A percentile compares a stretch with the other conserved stretches of the same genome.
Evolutionary conservation across 2,113 vertebrate genomes (phyloP).

Genomic region (Ivindomyrus marchei): DNA sequence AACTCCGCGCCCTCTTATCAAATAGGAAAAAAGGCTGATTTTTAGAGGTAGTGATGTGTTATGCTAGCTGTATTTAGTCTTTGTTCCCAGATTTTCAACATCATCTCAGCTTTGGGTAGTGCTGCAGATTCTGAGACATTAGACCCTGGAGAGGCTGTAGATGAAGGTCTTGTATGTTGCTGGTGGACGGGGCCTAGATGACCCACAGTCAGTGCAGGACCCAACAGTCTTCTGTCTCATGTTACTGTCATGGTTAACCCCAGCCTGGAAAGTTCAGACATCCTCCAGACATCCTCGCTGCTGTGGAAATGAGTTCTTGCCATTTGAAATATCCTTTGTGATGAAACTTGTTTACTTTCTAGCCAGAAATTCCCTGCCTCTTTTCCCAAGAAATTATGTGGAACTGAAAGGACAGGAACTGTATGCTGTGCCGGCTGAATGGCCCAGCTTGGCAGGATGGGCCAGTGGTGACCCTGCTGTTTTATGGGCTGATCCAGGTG

Average conservation of each 20-base stretch:
- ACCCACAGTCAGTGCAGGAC: neutral
- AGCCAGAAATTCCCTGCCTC: neutral
- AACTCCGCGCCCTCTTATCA: neutral
- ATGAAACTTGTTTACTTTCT: neutral
- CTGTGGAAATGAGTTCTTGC: neutral
- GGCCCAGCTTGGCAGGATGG: neutral
- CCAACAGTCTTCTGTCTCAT: neutral
- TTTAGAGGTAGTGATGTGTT: neutral
- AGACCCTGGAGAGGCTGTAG: neutral
- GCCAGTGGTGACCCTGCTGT: neutral
- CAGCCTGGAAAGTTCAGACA: neutral
- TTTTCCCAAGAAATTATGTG: neutral
- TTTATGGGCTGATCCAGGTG: constrained; percentile 55
- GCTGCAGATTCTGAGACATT: neutral
- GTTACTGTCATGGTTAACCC: neutral
- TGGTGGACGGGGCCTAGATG: neutral
- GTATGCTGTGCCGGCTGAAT: neutral
- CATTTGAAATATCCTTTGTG: neutral
- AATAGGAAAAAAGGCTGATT: neutral
- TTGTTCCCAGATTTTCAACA: neutral
- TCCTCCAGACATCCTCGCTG: neutral
- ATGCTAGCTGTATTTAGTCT: neutral
- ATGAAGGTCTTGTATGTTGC: neutral
- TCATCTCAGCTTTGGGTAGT: neutral
- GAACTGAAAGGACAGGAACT: neutral